Evolutionary conservation across 2,797 vertebrate genomes (phyloP).

Genomic region (Smutsia gigantea): DNA sequence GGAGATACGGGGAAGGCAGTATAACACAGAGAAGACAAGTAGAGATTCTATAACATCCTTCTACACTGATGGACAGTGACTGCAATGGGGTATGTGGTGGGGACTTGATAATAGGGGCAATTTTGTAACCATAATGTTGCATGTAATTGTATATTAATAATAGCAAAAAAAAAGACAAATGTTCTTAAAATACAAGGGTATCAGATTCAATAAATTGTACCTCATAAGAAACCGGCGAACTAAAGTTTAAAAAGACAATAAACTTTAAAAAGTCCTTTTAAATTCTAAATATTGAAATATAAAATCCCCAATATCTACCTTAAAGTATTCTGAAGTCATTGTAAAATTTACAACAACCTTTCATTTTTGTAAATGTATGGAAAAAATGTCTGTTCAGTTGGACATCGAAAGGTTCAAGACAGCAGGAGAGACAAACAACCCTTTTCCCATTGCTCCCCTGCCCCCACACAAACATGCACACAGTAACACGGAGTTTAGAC

Average conservation of each 20-base stretch:
- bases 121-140: too few relatives aligned
- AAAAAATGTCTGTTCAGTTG: not conserved
- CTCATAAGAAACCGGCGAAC: not conserved
- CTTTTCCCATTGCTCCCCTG: not conserved
- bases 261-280: not conserved
- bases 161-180: too few relatives aligned
- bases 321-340: slow-evolving; percentile 28
- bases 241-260: slow-evolving; percentile 14
- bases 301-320: not conserved
- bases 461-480: not conserved
- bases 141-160: too few relatives aligned
- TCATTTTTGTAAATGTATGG: slow-evolving; percentile 9
- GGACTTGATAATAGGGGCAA: too few relatives aligned
- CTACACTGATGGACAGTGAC: too few relatives aligned
- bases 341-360: slow-evolving; percentile 10
- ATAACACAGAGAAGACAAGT: too few relatives aligned
- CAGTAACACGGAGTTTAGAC: not conserved
- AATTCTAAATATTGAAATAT: slow-evolving; percentile 24
- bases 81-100: too few relatives aligned
- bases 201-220: not conserved
- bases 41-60: too few relatives aligned
- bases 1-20: too few relatives aligned
- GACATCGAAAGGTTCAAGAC: not conserved
- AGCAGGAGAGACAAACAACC: not conserved
- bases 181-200: slow-evolving; percentile 7